Evolutionary conservation across 1,140 invertebrate genomes (phyloP).

Genomic region (Zophobas morio): DNA sequence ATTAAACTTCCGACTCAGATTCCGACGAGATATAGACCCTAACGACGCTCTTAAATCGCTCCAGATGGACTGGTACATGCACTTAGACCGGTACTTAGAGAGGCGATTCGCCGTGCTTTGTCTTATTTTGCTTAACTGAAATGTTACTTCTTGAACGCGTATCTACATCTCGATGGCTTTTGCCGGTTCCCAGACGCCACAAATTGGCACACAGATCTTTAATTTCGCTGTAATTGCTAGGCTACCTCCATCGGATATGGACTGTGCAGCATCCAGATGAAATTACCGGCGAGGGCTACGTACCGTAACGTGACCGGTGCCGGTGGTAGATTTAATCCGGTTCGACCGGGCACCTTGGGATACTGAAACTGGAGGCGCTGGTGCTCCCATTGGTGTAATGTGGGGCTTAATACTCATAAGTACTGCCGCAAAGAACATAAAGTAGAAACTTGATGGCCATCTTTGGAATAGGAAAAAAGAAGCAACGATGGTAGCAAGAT

Average conservation of each 20-base stretch:
- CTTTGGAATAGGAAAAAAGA: no score
- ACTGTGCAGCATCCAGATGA: background rate
- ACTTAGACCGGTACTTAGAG: constrained; percentile 43
- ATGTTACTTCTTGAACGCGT: constrained; percentile 18
- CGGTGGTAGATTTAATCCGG: no score
- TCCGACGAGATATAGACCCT: constrained; percentile 48
- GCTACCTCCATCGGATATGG: constrained; percentile 14
- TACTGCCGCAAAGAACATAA: no score
- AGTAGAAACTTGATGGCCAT: no score
- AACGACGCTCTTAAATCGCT: constrained; percentile 50
- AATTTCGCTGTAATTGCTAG: constrained; percentile 39
- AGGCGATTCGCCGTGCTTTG: constrained; percentile 27
- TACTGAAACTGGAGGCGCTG: no score
- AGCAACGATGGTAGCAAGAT: no score
- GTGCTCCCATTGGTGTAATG: no score
- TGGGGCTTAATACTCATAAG: no score
- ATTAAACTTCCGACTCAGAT: constrained; percentile 56
- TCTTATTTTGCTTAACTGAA: constrained; percentile 36
- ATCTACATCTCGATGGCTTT: constrained; percentile 20
- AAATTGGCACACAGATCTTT: constrained; percentile 41
- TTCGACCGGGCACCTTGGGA: no score
- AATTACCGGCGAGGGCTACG: constrained; percentile 14
- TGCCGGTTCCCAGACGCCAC: constrained; percentile 28
- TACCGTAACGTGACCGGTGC: constrained; percentile 10
- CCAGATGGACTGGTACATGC: constrained; percentile 44